Percentiles rank a stretch among this genome's conserved stretches.
These are phyloP conservation scores for Patella depressa DNA, from an alignment of 2,888 invertebrate genomes.

Conservation along the genomic window DNA sequence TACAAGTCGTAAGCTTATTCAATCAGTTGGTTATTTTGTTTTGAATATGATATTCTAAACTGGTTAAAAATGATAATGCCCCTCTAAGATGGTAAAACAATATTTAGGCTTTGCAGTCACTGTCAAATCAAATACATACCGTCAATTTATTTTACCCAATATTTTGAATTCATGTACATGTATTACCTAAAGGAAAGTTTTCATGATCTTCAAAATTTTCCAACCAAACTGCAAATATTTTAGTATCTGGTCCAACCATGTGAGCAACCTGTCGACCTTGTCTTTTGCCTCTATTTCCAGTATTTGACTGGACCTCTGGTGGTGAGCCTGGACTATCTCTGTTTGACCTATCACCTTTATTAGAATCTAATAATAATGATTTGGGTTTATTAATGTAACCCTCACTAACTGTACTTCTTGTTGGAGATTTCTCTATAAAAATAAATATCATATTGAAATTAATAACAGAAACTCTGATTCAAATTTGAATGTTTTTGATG, in stretches of 20 bases:
- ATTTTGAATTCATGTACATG: too few species aligned
- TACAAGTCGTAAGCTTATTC: too few species aligned
- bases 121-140: too few species aligned
- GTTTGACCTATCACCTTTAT: constrained; percentile 46
- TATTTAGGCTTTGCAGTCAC: too few species aligned
- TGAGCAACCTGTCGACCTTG: constrained; percentile 53
- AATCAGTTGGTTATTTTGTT: too few species aligned
- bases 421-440: constrained; percentile 49
- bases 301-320: constrained; percentile 43
- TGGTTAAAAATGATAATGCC: too few species aligned
- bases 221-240: constrained; percentile 88
- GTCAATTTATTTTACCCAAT: too few species aligned
- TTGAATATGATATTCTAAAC: too few species aligned
- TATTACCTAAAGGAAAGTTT: constrained; percentile 86
- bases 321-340: constrained; percentile 57
- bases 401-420: constrained; percentile 17
- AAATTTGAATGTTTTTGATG: background rate
- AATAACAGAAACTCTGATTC: background rate
- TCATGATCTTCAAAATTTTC: constrained; percentile 95
- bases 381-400: constrained; percentile 51
- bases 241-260: constrained; percentile 67
- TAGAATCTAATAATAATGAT: constrained; percentile 65
- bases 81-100: too few species aligned
- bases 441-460: background rate
- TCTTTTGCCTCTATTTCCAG: constrained; percentile 27